phyloP scores from a whole-genome alignment of 2,113 vertebrate species.

The Takifugu bimaculatus region DNA sequence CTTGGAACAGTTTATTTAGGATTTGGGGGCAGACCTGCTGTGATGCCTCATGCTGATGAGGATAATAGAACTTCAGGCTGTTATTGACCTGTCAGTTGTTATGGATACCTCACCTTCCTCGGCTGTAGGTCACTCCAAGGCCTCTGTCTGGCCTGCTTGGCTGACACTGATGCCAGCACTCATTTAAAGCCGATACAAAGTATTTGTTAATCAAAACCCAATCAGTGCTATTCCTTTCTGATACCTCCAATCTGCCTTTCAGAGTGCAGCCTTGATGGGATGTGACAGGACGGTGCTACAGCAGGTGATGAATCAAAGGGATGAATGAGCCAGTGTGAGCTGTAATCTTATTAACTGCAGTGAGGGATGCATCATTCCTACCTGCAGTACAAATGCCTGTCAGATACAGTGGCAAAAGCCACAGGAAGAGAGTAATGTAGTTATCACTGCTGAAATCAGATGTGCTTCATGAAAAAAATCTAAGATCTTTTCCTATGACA shows the following conservation, averaged over 20 bases:
- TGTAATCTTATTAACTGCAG: slow-evolving; percentile 77
- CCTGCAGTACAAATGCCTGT: slow-evolving; percentile 59
- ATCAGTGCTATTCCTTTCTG: slow-evolving; percentile 32
- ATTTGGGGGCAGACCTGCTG: background rate
- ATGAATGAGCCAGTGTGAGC: slow-evolving; percentile 55
- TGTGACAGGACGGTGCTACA: slow-evolving; percentile 69
- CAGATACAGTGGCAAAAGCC: slow-evolving; percentile 26
- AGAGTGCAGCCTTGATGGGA: slow-evolving; percentile 50
- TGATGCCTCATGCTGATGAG: slow-evolving; percentile 36
- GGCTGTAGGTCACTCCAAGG: slow-evolving; percentile 59
- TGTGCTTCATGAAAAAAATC: slow-evolving; percentile 43
- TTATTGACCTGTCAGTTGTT: slow-evolving; percentile 63
- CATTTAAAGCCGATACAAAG: slow-evolving; percentile 11
- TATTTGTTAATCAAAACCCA: slow-evolving; percentile 50
- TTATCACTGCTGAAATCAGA: slow-evolving; percentile 33
- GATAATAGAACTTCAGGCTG: slow-evolving; percentile 46
- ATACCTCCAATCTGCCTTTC: slow-evolving; percentile 64
- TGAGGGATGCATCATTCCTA: slow-evolving; percentile 59
- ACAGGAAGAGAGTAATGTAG: slow-evolving; percentile 23
- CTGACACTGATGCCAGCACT: background rate
- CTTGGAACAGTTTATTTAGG: slow-evolving; percentile 7
- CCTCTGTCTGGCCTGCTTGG: slow-evolving; percentile 10
- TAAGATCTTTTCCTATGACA: slow-evolving; percentile 20
- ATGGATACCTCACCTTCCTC: slow-evolving; percentile 50
- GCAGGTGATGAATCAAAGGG: slow-evolving; percentile 73